A percentile compares a stretch with the other conserved stretches of the same genome.
Evolutionary conservation across 1,140 invertebrate genomes (phyloP).

Genomic region (Atopsyche davidsoni): DNA sequence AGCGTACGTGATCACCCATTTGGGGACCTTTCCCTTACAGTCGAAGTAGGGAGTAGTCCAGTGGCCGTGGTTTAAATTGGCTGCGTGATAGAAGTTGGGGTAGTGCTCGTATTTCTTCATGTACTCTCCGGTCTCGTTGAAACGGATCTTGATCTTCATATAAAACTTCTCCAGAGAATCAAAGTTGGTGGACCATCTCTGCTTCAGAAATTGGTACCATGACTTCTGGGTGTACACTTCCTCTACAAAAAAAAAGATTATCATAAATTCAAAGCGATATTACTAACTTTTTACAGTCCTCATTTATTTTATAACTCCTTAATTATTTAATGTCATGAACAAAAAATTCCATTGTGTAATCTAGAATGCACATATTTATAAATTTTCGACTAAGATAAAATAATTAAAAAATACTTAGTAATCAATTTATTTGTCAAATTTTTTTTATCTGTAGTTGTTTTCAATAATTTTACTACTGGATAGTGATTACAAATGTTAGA

Average conservation of each 20-base stretch:
- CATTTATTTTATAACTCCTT: constrained; percentile 9
- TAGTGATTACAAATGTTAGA: too few relatives aligned
- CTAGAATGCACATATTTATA: too few relatives aligned
- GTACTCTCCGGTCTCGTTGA: constrained; percentile 78
- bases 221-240: constrained; percentile 77
- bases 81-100: constrained; percentile 83
- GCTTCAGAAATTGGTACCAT: constrained; percentile 84
- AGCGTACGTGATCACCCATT: constrained; percentile 94
- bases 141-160: constrained; percentile 87
- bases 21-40: constrained; percentile 85
- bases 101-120: constrained; percentile 83
- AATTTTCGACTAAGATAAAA: too few relatives aligned
- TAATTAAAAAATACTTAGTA: too few relatives aligned
- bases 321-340: too few relatives aligned
- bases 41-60: constrained; percentile 94
- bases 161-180: constrained; percentile 87
- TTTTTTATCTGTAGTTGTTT: too few relatives aligned
- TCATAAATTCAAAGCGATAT: not conserved
- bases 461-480: too few relatives aligned
- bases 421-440: too few relatives aligned
- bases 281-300: constrained; percentile 11
- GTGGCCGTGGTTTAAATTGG: constrained; percentile 79
- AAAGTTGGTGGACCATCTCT: constrained; percentile 90
- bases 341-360: too few relatives aligned
- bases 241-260: constrained; percentile 50